These are phyloP conservation scores for Acanthosepion lycidas DNA, from an alignment of 2,888 invertebrate genomes.

Conservation along the genomic window DNA sequence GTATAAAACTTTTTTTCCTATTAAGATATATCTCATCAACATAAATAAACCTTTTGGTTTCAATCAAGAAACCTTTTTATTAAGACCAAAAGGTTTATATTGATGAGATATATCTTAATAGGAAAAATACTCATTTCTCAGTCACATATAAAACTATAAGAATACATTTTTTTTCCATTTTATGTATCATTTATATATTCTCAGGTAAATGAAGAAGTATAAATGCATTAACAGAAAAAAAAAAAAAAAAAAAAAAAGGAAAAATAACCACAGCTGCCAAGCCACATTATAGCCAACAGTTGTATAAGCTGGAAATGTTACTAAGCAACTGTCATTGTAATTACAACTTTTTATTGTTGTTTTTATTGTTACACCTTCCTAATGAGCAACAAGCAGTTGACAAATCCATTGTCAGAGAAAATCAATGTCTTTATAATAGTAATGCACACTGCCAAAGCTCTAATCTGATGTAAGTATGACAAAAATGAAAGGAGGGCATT, in stretches of 20 bases:
- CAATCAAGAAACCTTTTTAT: too few relatives aligned
- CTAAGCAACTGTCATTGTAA: background rate
- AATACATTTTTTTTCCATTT: too few relatives aligned
- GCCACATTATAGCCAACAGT: background rate
- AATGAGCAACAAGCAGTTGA: constrained; percentile 16
- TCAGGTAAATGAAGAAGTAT: background rate
- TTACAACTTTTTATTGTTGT: background rate
- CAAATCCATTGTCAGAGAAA: constrained; percentile 9
- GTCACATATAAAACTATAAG: too few relatives aligned
- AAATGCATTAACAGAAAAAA: background rate
- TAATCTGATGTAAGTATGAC: background rate
- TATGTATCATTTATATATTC: background rate
- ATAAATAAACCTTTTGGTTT: too few relatives aligned
- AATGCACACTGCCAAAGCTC: background rate
- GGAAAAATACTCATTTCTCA: too few relatives aligned
- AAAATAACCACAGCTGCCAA: background rate
- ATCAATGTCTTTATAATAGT: background rate
- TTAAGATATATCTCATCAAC: too few relatives aligned
- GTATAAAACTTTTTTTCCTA: too few relatives aligned
- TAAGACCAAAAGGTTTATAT: too few relatives aligned
- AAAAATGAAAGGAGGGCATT: background rate
- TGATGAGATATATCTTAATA: too few relatives aligned
- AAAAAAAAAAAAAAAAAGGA: background rate
- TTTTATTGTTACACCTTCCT: background rate
- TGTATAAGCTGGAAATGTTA: background rate